These are phyloP conservation scores for Dromas ardeola DNA, from an alignment of 2,113 vertebrate genomes.

Conservation along the genomic window DNA sequence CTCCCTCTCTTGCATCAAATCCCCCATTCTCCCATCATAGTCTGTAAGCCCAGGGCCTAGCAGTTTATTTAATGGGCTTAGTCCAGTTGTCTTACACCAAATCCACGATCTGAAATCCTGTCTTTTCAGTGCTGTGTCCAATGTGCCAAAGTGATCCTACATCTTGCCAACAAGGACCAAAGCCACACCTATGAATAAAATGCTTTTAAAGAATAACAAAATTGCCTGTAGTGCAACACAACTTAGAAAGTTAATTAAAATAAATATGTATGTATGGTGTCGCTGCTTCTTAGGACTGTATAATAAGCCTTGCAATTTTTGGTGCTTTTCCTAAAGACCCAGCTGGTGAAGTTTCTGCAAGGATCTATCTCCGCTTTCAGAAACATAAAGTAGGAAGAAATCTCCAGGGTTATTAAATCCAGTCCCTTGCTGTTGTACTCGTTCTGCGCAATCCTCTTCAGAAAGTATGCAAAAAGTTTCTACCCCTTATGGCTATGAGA, in stretches of 20 bases:
- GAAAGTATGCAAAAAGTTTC: conserved; percentile 8
- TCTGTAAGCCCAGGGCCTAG: neutral
- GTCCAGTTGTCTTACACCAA: neutral
- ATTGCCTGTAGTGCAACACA: neutral
- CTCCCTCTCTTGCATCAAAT: neutral
- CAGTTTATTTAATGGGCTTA: neutral
- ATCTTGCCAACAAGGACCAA: neutral
- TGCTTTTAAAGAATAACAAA: neutral
- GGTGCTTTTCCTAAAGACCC: neutral
- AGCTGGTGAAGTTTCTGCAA: neutral
- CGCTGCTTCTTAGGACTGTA: neutral
- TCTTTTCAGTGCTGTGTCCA: neutral
- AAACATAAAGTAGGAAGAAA: neutral
- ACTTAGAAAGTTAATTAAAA: neutral
- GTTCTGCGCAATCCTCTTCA: neutral
- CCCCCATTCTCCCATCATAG: neutral
- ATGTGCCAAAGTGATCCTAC: neutral
- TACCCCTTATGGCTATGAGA: neutral
- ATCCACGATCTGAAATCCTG: neutral
- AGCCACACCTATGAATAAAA: neutral
- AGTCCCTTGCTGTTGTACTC: neutral
- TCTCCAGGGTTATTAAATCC: neutral
- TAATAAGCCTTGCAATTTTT: neutral
- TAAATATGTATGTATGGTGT: neutral
- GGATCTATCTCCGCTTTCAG: neutral